A percentile compares a stretch with the other conserved stretches of the same genome.
Conservation (phyloP, 1,140 invertebrate species). For the Mercenaria mercenaria region DNA sequence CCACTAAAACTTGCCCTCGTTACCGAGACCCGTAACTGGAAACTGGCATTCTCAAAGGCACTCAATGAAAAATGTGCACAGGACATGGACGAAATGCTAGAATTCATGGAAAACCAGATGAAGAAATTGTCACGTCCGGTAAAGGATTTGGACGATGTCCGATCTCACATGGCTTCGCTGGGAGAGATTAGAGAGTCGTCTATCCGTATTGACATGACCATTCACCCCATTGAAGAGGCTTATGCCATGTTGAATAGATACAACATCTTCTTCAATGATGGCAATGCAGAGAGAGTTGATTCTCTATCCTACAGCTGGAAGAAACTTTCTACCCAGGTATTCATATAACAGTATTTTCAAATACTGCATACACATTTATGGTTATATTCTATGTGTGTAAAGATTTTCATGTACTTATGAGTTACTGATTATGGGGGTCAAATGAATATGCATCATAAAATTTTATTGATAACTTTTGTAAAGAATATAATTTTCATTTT, state of each 20-base stretch:
- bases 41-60: conserved; percentile 93
- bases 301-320: conserved; percentile 96
- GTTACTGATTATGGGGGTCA: no score
- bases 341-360: no score
- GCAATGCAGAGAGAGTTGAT: conserved; percentile 97
- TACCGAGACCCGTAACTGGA: conserved; percentile 95
- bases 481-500: no score
- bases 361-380: neutral
- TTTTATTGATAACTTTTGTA: no score
- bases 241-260: conserved; percentile 96
- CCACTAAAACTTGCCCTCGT: conserved; percentile 94
- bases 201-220: conserved; percentile 97
- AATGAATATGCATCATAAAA: no score
- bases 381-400: no score
- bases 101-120: conserved; percentile 84
- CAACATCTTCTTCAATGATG: conserved; percentile 94
- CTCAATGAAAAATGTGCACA: conserved; percentile 97
- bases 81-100: conserved; percentile 92
- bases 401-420: no score
- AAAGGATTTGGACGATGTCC: conserved; percentile 96
- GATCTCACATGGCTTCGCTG: conserved; percentile 96
- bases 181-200: conserved; percentile 97
- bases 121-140: conserved; percentile 90
- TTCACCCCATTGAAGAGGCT: conserved; percentile 98
- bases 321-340: conserved; percentile 89